Evolutionary conservation across 2,797 vertebrate species (phyloP), one percentile per base, ranked within the genome.

Genomic region (Alectoris magna): DNA sequence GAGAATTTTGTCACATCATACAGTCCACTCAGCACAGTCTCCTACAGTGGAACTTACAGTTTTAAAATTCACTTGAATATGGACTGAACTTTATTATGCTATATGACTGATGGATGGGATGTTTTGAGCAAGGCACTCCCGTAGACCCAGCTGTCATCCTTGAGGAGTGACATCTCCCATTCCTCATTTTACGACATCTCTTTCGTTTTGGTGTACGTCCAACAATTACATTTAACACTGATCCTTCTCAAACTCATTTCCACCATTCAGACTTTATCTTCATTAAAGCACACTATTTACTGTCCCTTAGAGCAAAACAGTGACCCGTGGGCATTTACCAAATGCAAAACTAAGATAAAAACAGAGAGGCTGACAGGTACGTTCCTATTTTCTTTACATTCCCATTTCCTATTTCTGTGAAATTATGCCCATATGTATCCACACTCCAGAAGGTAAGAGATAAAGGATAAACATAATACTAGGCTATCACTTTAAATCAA

Each of bases 171-270:
- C 29, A 43, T 14, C 43, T 62, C 0, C 1, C 17, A 72, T 4
- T 4, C 49, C 44, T 41, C 19, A 34, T 43, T 80, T 87, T 64
- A 60, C 5, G 3, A 80, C 26, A 34, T 0, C 0, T 46, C 38
- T 72, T 76, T 36, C 24, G 39, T 64, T 60, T 46, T 55, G 39
- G n/a, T n/a, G 44, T 26, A 72, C 49, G 69, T 3, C 9, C 46
- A 22, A 75, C 22, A 23, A 29, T 73, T n/a, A 46, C 26, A 75
- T 46, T 72, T 68, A 39, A 64, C 29, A 69, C 26, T 9, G 64
- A 56, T 41, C 49, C 19, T 76, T 72, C 74, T 84, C 49, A 73
- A 93, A 76, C 36, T 56, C 29, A 31, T 77, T 84, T 80, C 13
- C 84, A 27, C 19, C 34, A 29, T 9, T 38, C 16, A 77, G 51